Conservation (phyloP, 2,888 invertebrate species). For the Cantharis lateralis region DNA sequence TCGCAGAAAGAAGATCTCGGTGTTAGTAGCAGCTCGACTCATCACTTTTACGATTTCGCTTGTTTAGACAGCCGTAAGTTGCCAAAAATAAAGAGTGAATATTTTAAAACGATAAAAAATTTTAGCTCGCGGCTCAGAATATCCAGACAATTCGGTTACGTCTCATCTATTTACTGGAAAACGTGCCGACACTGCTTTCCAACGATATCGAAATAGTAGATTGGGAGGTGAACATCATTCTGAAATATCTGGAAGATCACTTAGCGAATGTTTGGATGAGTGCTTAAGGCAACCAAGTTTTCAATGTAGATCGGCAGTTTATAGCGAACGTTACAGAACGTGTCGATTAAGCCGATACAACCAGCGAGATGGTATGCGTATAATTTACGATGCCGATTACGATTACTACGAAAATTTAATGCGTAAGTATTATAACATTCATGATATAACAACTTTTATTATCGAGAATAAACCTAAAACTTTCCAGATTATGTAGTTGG, state of each 20-base stretch:
- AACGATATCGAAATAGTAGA: conserved; percentile 82
- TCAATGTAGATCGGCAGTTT: conserved; percentile 87
- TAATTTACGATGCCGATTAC: conserved; percentile 89
- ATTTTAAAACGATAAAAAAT: conserved; percentile 18
- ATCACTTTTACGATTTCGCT: conserved; percentile 87
- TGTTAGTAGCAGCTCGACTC: conserved; percentile 81
- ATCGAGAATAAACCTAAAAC: conserved; percentile 33
- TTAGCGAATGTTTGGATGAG: conserved; percentile 89
- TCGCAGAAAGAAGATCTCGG: conserved; percentile 88
- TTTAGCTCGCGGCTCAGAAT: conserved; percentile 83
- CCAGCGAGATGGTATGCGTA: conserved; percentile 84
- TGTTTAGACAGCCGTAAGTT: conserved; percentile 82
- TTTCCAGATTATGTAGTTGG: conserved; percentile 55
- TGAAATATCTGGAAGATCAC: conserved; percentile 83
- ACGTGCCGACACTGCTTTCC: conserved; percentile 87
- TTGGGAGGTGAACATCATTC: conserved; percentile 88
- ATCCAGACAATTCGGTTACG: conserved; percentile 84
- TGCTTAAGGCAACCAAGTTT: conserved; percentile 88
- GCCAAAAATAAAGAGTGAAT: neutral
- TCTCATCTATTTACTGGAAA: conserved; percentile 81
- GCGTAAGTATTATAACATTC: conserved; percentile 67
- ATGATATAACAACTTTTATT: conserved; percentile 7
- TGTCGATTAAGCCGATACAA: conserved; percentile 85
- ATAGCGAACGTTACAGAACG: conserved; percentile 83
- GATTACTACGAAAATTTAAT: conserved; percentile 93